Base-by-base conservation (phyloP, 2,888 invertebrate species). In the Silvanus unidentatus region DNA sequence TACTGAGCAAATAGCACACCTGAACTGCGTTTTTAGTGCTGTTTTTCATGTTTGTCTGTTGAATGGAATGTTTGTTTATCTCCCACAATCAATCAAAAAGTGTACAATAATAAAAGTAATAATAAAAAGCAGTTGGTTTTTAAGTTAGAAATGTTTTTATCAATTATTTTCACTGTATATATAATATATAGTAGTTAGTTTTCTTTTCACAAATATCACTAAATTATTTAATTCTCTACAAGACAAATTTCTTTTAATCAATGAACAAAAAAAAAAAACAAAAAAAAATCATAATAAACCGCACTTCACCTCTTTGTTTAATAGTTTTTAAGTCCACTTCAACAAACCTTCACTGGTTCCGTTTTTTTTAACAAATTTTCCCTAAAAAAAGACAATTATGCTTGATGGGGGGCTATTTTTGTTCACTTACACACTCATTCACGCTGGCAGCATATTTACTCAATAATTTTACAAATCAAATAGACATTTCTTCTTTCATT, bases 1-100 rank as follows among this genome's bases (percentile, higher is more conserved):
- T 66, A 66, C 62, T 61, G 66, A 66, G 66, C 60, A 68, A 68
- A 68, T 66, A 65, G 68, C 61, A 63, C 67, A 68, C 66, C 65
- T 49, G 55, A 51, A 63, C 63, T 62, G 64, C 56, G 47, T 51
- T 47, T 44, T 15, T 45, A 42, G 28, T 16, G 6, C 14, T 44
- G 27, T 15, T 16, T 37, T 35, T 42, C 35, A 13, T 44, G 39
- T 30, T 44, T 44, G 29, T 47, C 28, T 32, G 34, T 13, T 37
- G 38, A 37, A 14, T 37, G 37, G 37, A 32, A 32, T 32, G 32
- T 32, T 32, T 12, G 28, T 32, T 32, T 32, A 32, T 32, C 32
- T 32, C 22, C 22, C 22, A 32, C 13, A 32, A 12, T 32, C n/a
- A 12, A 32, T 12, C 13, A 32, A 32, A 32, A 12, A 32, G 32